Percentiles rank a stretch among this genome's conserved stretches.
Evolutionary conservation across 2,113 vertebrate species (phyloP).

Genomic region (Semicossyphus pulcher): DNA sequence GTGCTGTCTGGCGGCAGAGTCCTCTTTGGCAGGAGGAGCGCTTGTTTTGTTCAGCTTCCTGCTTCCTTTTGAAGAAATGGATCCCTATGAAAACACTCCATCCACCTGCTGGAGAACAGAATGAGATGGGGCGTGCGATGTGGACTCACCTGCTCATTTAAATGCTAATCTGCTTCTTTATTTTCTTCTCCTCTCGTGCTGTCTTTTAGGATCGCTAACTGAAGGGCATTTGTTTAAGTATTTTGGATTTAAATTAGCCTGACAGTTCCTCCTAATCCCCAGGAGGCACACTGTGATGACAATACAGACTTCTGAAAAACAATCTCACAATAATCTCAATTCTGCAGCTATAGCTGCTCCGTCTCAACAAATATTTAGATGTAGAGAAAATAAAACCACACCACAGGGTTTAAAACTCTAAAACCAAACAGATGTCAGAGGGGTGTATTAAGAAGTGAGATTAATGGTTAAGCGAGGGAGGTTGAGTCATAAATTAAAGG

Average conservation of each 20-base stretch:
- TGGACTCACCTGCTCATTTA: conserved; percentile 22
- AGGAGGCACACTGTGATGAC: neutral
- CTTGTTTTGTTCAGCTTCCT: conserved; percentile 35
- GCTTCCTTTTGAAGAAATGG: conserved; percentile 21
- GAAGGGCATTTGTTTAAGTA: neutral
- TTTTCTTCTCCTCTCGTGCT: neutral
- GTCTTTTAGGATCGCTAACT: neutral
- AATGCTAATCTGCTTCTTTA: conserved; percentile 35
- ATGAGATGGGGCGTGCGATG: neutral
- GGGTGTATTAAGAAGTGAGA: no score
- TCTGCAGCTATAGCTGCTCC: no score
- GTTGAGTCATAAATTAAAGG: no score
- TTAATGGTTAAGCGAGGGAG: no score
- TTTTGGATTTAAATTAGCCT: neutral
- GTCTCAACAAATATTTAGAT: no score
- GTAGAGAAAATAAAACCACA: no score
- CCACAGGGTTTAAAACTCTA: no score
- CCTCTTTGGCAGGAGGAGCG: conserved; percentile 17
- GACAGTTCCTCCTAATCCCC: neutral
- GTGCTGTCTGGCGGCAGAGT: neutral
- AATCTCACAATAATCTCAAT: no score
- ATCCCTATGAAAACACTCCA: conserved; percentile 20
- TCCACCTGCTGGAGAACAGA: conserved; percentile 36
- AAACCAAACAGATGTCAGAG: no score
- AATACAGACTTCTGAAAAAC: no score